Evolutionary conservation across 2,113 vertebrate species (phyloP).

Genomic region (Henicopernis longicauda): DNA sequence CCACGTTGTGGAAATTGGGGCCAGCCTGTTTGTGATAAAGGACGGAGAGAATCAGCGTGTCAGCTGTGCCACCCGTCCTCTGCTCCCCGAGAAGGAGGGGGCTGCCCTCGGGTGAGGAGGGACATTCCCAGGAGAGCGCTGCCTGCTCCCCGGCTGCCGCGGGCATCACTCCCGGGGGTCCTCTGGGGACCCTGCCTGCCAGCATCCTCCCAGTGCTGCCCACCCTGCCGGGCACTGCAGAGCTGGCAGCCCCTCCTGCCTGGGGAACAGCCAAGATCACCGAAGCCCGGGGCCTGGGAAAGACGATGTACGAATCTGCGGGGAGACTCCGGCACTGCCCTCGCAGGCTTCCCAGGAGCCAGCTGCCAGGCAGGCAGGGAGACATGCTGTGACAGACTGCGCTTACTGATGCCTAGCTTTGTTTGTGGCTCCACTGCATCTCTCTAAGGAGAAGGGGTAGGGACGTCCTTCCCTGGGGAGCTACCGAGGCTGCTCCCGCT

Average conservation of each 20-base stretch:
- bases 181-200: fast-evolving
- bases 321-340: not conserved
- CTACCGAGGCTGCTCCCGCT: fast-evolving
- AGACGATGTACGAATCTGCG: fast-evolving
- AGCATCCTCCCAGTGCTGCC: not conserved
- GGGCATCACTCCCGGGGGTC: not conserved
- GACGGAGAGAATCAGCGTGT: fast-evolving
- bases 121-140: not conserved
- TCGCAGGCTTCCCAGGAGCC: not conserved
- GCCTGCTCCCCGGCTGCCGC: too few relatives aligned
- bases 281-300: not conserved
- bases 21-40: not conserved
- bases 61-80: not conserved
- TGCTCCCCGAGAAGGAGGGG: fast-evolving
- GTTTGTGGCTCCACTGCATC: not conserved
- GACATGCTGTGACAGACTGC: not conserved
- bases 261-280: not conserved
- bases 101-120: not conserved
- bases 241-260: not conserved
- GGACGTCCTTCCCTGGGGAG: not conserved
- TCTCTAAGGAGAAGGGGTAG: not conserved
- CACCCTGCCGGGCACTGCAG: fast-evolving
- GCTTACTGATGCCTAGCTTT: not conserved
- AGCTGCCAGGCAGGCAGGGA: not conserved
- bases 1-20: not conserved